phyloP scores from a whole-genome alignment of 2,888 invertebrate genomes.

The Caenorhabditis doughertyi region DNA sequence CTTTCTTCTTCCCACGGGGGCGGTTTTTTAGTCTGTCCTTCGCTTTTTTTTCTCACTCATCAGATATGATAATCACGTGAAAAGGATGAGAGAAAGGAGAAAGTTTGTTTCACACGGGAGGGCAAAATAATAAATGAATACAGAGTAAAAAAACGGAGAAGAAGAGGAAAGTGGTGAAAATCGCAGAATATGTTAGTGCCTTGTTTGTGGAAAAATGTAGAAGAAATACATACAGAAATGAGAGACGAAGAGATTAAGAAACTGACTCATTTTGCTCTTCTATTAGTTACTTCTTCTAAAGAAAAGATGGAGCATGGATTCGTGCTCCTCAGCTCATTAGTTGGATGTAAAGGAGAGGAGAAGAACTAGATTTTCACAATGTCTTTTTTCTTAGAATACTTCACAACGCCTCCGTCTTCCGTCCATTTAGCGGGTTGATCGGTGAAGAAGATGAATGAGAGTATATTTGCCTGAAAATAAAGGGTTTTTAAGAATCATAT shows the following conservation, averaged over 20 bases:
- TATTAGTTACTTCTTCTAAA: conserved; percentile 8
- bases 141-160: background rate
- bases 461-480: conserved; percentile 66
- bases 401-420: conserved; percentile 42
- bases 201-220: conserved; percentile 27
- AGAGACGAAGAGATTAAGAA: conserved; percentile 1
- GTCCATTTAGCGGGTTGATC: conserved; percentile 65
- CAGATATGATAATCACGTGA: conserved; percentile 54
- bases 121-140: conserved; percentile 38
- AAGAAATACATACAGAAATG: conserved; percentile 24
- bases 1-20: conserved; percentile 1
- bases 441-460: conserved; percentile 67
- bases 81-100: background rate
- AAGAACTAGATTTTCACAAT: conserved; percentile 44
- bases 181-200: conserved; percentile 44
- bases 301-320: background rate
- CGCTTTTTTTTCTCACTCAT: background rate
- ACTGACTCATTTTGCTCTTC: conserved; percentile 37
- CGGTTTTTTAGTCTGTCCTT: conserved; percentile 36
- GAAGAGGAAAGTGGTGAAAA: background rate
- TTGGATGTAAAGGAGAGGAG: background rate
- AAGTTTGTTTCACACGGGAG: conserved; percentile 56
- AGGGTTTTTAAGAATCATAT: too few relatives aligned
- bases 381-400: conserved; percentile 38
- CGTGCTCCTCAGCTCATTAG: conserved; percentile 36